phyloP scores from a whole-genome alignment of 2,797 vertebrate species.

The Poecilia gillii region DNA sequence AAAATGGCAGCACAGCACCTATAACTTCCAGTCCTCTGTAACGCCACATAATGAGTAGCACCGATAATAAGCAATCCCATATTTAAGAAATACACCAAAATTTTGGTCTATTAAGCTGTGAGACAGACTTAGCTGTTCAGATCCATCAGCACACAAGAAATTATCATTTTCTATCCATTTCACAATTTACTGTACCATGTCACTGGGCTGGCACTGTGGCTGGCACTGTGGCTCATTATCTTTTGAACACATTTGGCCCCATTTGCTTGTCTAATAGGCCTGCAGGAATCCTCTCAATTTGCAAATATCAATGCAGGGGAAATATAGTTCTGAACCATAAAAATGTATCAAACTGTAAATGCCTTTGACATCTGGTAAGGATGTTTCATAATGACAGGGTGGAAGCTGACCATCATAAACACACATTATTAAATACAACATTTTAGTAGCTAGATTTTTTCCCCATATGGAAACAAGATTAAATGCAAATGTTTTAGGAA shows the following conservation, averaged over 20 bases:
- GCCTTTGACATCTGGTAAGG: background rate
- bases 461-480: background rate
- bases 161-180: background rate
- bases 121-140: background rate
- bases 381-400: background rate
- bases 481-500: background rate
- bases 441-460: background rate
- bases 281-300: background rate
- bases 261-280: slow-evolving; percentile 2
- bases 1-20: background rate
- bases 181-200: slow-evolving; percentile 4
- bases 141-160: background rate
- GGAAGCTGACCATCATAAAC: background rate
- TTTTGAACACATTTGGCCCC: slow-evolving; percentile 2
- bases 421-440: background rate
- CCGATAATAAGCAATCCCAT: background rate
- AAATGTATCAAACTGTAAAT: background rate
- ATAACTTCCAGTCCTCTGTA: background rate
- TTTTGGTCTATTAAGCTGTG: background rate
- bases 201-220: background rate
- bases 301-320: background rate
- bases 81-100: background rate
- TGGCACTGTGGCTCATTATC: slow-evolving; percentile 4
- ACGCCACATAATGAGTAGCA: background rate
- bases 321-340: background rate